phyloP scores from a whole-genome alignment of 1,140 invertebrate species.

The Aphis gossypii region DNA sequence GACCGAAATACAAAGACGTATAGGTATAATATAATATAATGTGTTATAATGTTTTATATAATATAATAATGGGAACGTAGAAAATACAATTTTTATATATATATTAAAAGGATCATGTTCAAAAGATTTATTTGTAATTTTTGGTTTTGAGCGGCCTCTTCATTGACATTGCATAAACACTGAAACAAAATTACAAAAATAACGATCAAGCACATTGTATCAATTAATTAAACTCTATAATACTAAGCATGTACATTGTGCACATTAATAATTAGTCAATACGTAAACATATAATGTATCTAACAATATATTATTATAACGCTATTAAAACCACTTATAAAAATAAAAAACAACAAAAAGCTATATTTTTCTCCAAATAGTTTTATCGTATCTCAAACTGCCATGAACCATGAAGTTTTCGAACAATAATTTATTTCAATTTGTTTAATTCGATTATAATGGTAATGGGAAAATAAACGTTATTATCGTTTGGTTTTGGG shows the following conservation, averaged over 20 bases:
- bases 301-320: background rate
- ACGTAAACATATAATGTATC: background rate
- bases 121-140: background rate
- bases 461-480: slow-evolving; percentile 12
- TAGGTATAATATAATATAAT: background rate
- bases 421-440: background rate
- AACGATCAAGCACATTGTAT: background rate
- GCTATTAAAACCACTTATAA: background rate
- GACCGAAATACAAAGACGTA: slow-evolving; percentile 35
- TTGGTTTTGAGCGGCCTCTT: slow-evolving; percentile 39
- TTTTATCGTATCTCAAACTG: background rate
- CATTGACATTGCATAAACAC: background rate
- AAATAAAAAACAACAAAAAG: background rate
- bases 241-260: background rate
- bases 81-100: slow-evolving; percentile 27
- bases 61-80: slow-evolving; percentile 42
- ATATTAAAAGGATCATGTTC: background rate
- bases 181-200: slow-evolving; percentile 28
- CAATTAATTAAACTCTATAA: background rate
- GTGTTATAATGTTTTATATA: background rate
- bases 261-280: background rate
- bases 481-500: background rate
- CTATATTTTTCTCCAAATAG: background rate
- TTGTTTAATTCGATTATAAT: slow-evolving; percentile 13
- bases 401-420: background rate